Conservation (phyloP, 2,888 invertebrate genomes). For the Nephrotoma guestfalica region DNA sequence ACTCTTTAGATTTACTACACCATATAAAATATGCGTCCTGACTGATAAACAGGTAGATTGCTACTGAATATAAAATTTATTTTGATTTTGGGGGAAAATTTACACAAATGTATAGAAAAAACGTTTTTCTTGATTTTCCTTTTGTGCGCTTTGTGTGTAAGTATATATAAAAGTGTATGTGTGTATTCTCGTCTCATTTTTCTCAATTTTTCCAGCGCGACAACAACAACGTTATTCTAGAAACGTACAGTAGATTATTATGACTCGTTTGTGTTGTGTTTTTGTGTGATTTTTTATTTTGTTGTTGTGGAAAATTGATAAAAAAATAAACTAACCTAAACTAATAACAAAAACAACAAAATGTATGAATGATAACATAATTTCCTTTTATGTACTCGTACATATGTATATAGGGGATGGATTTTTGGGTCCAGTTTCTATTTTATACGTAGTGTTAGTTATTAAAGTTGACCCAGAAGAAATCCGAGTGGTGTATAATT, state of each 20-base stretch:
- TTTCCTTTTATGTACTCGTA: neutral
- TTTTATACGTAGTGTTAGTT: neutral
- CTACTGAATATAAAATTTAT: neutral
- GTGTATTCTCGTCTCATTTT: neutral
- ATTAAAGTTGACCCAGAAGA: neutral
- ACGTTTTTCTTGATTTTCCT: neutral
- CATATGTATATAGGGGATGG: neutral
- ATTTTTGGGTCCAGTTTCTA: neutral
- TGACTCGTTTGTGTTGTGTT: neutral
- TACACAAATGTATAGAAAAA: neutral
- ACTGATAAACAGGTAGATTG: neutral
- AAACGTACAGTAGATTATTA: neutral
- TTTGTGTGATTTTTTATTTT: neutral
- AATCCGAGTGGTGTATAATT: neutral
- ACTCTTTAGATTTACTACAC: neutral
- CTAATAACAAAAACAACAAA: neutral
- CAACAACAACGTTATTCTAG: neutral
- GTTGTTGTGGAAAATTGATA: neutral
- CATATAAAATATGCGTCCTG: neutral
- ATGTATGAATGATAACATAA: neutral
- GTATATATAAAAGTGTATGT: neutral
- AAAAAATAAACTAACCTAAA: neutral
- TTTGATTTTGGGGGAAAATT: neutral
- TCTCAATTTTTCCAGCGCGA: neutral
- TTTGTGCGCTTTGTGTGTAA: neutral